Evolutionary conservation across 2,888 invertebrate species (phyloP).

Genomic region (Chrysina gloriosa): DNA sequence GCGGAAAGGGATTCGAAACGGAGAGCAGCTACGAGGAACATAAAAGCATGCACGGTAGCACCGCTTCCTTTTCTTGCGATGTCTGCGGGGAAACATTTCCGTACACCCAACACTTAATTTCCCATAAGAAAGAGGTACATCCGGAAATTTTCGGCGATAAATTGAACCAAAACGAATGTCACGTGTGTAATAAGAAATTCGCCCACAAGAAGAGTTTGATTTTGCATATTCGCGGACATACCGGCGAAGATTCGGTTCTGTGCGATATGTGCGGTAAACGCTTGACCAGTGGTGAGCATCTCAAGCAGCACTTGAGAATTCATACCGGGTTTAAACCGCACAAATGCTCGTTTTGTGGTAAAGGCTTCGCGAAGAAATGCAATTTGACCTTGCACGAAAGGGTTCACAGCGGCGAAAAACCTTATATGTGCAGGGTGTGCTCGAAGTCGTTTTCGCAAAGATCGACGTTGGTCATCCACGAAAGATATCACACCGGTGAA

Average conservation of each 20-base stretch:
- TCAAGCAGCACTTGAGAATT: slow-evolving; percentile 67
- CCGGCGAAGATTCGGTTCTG: slow-evolving; percentile 63
- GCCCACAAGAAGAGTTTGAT: slow-evolving; percentile 58
- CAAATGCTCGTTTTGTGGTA: slow-evolving; percentile 58
- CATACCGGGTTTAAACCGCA: slow-evolving; percentile 68
- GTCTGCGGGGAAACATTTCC: slow-evolving; percentile 58
- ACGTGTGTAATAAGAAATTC: slow-evolving; percentile 63
- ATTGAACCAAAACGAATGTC: slow-evolving; percentile 53
- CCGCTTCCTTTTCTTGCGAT: slow-evolving; percentile 66
- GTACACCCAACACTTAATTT: slow-evolving; percentile 63
- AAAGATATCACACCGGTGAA: slow-evolving; percentile 70
- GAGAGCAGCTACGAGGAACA: slow-evolving; percentile 50
- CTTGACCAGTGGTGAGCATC: slow-evolving; percentile 64
- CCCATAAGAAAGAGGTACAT: slow-evolving; percentile 65
- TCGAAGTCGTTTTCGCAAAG: slow-evolving; percentile 71
- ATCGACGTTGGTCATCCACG: slow-evolving; percentile 71
- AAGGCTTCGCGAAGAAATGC: slow-evolving; percentile 71
- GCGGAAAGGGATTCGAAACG: slow-evolving; percentile 49
- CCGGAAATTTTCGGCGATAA: slow-evolving; percentile 58
- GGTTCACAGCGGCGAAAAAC: slow-evolving; percentile 71
- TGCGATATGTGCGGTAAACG: slow-evolving; percentile 71
- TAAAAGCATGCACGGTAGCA: slow-evolving; percentile 59
- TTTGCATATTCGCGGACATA: slow-evolving; percentile 61
- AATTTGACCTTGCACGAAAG: slow-evolving; percentile 71
- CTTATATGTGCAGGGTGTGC: slow-evolving; percentile 70